Evolutionary conservation across 2,888 invertebrate genomes (phyloP), one percentile per base, ranked within the genome.

Genomic region (Chymomyza caudatula): DNA sequence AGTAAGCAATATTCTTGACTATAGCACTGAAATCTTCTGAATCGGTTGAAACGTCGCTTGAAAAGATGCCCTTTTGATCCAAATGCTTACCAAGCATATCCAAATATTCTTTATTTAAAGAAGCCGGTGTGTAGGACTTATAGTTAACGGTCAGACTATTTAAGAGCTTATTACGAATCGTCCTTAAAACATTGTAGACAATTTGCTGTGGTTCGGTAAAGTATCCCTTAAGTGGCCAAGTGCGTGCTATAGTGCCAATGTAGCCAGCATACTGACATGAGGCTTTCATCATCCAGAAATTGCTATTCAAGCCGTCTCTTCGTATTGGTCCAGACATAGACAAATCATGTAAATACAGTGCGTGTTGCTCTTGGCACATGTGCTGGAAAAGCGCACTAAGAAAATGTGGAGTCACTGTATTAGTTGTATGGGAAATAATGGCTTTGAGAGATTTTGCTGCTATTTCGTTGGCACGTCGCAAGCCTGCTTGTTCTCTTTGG

Each of bases 191-290:
- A n/a, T 65, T 72, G 29, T 76, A 82, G 1, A 79, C 54, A 29
- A 74, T 49, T 47, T 69, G 72, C 17, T 78, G 78, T 0, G 82
- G 69, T 3, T 75, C 62, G 3, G 66, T 68, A 4, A 76, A 78
- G 1, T 63, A 62, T 1, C 79, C 74, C 1, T n/a, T 4, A 23
- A 63, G 61, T 11, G 82, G 69, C 76, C 78, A 79, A 37, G 63
- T 67, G 11, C 78, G 69, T 22, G 74, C 62, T 20, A 78, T 20
- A 15, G 62, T 55, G n/a, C 78, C 74, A 5, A 62, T 65, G 49
- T 78, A 81, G 44, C 78, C 82, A 0, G 56, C 76, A 53, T 72
- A 82, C 8, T 74, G 71, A 37, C 78, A 78, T 6, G 63, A 29
- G 0, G 52, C 74, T 13, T 74, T 65, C 69, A 76, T 74, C 0